Base-by-base conservation (phyloP, 2,797 vertebrate species). In the Notolabrus celidotus region DNA sequence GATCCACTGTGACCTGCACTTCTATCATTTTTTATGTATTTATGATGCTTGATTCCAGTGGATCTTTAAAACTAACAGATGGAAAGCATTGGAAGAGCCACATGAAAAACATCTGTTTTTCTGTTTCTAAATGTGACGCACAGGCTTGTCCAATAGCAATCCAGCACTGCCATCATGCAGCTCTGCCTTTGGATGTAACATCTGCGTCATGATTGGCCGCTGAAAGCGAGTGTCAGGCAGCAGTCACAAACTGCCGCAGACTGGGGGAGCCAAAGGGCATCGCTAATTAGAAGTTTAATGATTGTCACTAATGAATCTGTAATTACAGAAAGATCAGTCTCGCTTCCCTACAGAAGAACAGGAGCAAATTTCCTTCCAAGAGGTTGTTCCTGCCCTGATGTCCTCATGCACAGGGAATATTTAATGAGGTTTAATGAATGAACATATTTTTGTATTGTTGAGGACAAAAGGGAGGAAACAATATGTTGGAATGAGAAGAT, bases 21-120 rank as follows among this genome's bases (percentile, higher is more conserved):
- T 50, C 6, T 63, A 47, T 8, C 16, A 19, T 39, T 56, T 39
- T 65, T 29, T 33, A 36, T 20, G 4, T 54, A 23, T 11, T 49
- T 27, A 54, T 39, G 59, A 33, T 31, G 66, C 78, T 74, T 20
- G 42, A 76, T 74, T 81, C 80, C 89, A 94, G 91, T 91, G 92
- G 91, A 94, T 92, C 93, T 77, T 95, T 95, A 95, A 94, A 95
- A 90, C 79, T 82, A 88, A 90, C 79, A 71, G 79, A 65, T 82
- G 82, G 79, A 85, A 80, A 60, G 76, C 68, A 84, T 89, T 83
- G 79, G 86, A 89, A 67, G 62, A 46, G 85, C 79, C 77, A 74
- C 56, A 67, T 65, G 2, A 42, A 77, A 64, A 38, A 70, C 20
- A 51, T 74, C 66, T 15, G 4, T 60, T 63, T 51, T 27, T 73